These are phyloP conservation scores for Pristiophorus japonicus DNA, from an alignment of 2,113 vertebrate genomes.

Conservation along the genomic window DNA sequence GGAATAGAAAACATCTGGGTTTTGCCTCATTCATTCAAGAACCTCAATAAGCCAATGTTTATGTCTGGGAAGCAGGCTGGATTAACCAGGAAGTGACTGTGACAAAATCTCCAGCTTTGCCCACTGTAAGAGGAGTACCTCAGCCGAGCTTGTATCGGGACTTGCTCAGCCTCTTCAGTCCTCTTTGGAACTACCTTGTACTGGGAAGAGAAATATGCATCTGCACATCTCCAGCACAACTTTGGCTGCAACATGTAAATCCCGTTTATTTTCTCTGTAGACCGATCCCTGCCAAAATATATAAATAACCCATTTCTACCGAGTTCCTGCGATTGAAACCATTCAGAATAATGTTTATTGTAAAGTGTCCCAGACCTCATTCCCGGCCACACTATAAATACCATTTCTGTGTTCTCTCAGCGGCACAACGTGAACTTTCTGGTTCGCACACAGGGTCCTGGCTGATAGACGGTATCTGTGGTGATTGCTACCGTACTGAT, in stretches of 20 bases:
- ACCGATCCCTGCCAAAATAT: neutral
- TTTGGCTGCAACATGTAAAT: neutral
- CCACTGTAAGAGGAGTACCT: neutral
- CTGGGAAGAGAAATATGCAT: neutral
- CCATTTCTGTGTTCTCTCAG: neutral
- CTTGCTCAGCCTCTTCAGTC: neutral
- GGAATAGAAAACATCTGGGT: no score
- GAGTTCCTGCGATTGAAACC: neutral
- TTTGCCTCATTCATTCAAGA: slow-evolving; percentile 2
- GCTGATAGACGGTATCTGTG: neutral
- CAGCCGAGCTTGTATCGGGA: neutral
- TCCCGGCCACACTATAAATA: neutral
- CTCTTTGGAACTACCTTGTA: neutral
- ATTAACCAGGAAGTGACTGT: neutral
- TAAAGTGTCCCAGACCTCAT: neutral
- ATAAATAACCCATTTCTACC: neutral
- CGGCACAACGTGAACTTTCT: neutral
- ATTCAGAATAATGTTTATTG: slow-evolving; percentile 1
- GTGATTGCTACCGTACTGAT: neutral
- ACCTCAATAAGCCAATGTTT: neutral
- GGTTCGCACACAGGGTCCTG: neutral
- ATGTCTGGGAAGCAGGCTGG: neutral
- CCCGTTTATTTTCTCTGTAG: slow-evolving; percentile 1
- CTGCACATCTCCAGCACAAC: neutral
- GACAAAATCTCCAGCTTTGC: neutral